A percentile compares a stretch with the other conserved stretches of the same genome.
Evolutionary conservation across 2,797 vertebrate species (phyloP).

Genomic region (Dromococcyx pavoninus): DNA sequence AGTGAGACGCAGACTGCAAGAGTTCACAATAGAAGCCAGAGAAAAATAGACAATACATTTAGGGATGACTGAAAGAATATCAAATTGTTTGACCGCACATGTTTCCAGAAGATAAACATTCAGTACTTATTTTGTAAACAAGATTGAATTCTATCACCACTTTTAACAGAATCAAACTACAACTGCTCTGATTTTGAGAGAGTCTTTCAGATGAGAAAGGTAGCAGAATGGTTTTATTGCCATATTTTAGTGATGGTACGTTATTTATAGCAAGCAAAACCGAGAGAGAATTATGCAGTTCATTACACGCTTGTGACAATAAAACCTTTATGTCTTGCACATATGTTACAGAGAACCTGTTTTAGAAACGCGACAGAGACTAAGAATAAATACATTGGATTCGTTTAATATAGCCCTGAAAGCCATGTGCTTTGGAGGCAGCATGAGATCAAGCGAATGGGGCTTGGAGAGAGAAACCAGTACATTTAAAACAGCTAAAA

Average conservation of each 20-base stretch:
- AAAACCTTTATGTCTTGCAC: constrained; percentile 34
- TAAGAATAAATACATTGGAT: constrained; percentile 27
- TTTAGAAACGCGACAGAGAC: constrained; percentile 35
- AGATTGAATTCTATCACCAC: background rate
- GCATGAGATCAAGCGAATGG: background rate
- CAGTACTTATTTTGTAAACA: background rate
- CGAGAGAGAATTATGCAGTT: constrained; percentile 11
- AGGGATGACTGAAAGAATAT: background rate
- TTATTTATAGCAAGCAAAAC: constrained; percentile 41
- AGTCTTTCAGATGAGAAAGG: background rate
- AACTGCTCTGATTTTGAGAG: background rate
- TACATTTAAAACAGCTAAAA: constrained; percentile 5
- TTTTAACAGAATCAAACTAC: background rate
- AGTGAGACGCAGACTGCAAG: background rate
- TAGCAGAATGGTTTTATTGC: background rate
- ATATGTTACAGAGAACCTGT: constrained; percentile 25
- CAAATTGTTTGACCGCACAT: background rate
- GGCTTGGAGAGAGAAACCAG: background rate
- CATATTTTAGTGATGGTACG: background rate
- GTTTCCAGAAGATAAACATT: background rate
- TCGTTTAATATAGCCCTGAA: background rate
- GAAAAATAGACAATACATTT: background rate
- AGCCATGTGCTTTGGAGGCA: background rate
- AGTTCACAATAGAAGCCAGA: background rate
- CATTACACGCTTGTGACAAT: background rate